Conservation (phyloP, 1,140 invertebrate species). For the Calliopsis andreniformis region DNA sequence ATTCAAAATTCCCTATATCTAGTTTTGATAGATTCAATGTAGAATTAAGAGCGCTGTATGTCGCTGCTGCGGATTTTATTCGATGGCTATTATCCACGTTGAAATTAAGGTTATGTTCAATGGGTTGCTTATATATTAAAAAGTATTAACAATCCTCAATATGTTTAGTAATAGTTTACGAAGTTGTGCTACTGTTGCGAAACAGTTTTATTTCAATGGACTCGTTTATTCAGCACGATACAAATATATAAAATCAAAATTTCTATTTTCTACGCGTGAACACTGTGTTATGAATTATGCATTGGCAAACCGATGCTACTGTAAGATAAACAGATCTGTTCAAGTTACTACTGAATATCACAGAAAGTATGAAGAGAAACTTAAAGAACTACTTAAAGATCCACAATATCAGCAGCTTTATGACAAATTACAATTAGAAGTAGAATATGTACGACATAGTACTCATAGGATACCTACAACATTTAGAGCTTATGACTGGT, state of each 20-base stretch:
- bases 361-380: not conserved
- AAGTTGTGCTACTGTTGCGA: not conserved
- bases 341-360: rapidly evolving
- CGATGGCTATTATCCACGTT: no score
- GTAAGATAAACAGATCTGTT: rapidly evolving
- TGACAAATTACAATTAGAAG: constrained; percentile 39
- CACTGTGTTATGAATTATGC: no score
- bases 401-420: not conserved
- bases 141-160: not conserved
- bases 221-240: not conserved
- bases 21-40: no score
- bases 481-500: constrained; percentile 5
- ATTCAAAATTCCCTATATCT: no score
- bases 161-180: not conserved
- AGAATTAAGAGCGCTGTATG: no score
- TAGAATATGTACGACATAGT: not conserved
- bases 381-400: not conserved
- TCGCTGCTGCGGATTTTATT: no score
- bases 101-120: no score
- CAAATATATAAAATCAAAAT: not conserved
- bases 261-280: not conserved
- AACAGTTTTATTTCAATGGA: not conserved
- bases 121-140: no score
- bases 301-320: not conserved
- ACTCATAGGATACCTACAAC: not conserved